Base-by-base conservation (phyloP, 2,113 vertebrate species). In the Panurus biarmicus region DNA sequence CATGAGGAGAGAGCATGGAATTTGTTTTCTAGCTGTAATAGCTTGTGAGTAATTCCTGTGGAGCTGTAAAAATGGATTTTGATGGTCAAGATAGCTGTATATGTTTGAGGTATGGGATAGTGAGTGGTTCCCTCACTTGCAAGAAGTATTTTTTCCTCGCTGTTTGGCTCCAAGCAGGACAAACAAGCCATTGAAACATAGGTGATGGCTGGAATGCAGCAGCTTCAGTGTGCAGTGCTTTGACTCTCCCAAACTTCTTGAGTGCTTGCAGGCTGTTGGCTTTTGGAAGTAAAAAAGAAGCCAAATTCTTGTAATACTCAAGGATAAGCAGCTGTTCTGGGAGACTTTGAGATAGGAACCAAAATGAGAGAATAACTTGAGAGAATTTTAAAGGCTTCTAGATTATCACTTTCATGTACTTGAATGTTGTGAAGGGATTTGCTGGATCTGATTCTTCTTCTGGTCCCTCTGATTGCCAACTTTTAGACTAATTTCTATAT, bases 1-100 rank as follows among this genome's bases (percentile, higher is more conserved):
- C 8, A 7, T 47, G 31, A 8, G 24, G 31, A 53, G 54, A 73
- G 16, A 36, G 26, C 2, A 0, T 0, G 2, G 21, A 31, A n/a
- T 77, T 72, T 84, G 11, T 31, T 35, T 72, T 58, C 38, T 38
- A 14, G 72, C 35, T 0, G 0, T 56, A 53, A 51, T 17, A 36
- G 19, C 47, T 44, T 84, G 31, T 31, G 47, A 60, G 10, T 54
- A 24, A 35, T 79, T 71, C 14, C 60, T 74, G 0, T 33, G 40
- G 54, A 87, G 47, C 38, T 74, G 19, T 58, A 45, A 45, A 77
- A 74, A 60, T 26, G 11, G 7, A 42, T 53, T 84, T 65, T 19
- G 50, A 25, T 85, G 61, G 29, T 45, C 9, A 35, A 36, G 60
- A 29, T 50, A 50, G 23, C 29, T 33, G 3, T n/a, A 22, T 22